Conservation (phyloP, 2,797 vertebrate species). For the Chelmon rostratus region DNA sequence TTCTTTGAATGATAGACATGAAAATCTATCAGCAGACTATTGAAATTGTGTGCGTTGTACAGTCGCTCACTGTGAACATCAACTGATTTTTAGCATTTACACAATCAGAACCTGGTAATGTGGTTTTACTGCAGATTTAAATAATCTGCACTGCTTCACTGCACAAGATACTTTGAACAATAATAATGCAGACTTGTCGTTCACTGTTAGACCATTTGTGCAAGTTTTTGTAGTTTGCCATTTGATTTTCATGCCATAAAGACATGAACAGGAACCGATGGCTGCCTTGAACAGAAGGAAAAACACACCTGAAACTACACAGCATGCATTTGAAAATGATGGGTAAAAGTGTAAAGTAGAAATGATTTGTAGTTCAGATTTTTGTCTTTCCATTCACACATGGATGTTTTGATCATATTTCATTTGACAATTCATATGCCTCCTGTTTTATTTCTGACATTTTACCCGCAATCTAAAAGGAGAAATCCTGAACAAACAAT, state of each 20-base stretch:
- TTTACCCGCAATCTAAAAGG: background rate
- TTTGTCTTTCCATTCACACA: background rate
- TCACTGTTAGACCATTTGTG: background rate
- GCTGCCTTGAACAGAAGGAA: background rate
- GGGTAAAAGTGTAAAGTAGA: background rate
- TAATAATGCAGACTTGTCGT: background rate
- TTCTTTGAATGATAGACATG: background rate
- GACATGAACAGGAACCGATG: background rate
- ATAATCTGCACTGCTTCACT: background rate
- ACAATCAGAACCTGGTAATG: background rate
- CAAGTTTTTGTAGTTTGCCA: background rate
- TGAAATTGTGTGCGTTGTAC: background rate
- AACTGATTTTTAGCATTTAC: background rate
- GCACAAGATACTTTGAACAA: background rate
- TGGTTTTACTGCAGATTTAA: background rate
- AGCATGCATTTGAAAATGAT: background rate
- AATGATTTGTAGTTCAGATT: background rate
- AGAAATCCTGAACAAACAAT: background rate
- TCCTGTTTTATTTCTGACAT: background rate
- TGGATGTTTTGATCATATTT: background rate
- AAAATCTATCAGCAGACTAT: background rate
- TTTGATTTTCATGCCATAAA: background rate
- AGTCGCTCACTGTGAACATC: background rate
- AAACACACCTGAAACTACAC: background rate
- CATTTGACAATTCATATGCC: background rate